phyloP scores from a whole-genome alignment of 2,888 invertebrate species.

The Ernsta delagoae region DNA sequence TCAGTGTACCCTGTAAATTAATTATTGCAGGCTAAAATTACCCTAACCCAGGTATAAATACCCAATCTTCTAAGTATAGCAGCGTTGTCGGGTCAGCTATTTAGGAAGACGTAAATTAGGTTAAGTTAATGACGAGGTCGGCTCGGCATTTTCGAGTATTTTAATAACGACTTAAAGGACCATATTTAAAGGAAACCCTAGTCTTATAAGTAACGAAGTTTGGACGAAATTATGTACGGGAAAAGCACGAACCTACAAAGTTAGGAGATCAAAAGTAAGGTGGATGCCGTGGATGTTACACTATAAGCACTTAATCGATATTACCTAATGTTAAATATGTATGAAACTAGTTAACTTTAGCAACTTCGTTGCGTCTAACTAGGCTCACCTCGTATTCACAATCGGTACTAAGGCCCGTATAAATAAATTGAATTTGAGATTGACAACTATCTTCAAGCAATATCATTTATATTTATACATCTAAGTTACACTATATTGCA shows the following conservation, averaged over 20 bases:
- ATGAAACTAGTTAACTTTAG: no score
- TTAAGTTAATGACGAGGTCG: background rate
- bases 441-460: no score
- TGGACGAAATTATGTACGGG: background rate
- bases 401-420: no score
- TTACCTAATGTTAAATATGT: no score
- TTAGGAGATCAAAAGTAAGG: background rate
- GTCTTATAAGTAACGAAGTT: background rate
- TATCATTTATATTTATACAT: no score
- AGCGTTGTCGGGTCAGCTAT: background rate
- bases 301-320: no score
- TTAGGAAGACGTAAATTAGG: constrained; percentile 1
- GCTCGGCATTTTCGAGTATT: background rate
- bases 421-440: no score
- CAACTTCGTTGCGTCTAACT: no score
- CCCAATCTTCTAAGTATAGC: background rate
- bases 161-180: background rate
- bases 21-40: background rate
- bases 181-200: background rate
- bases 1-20: background rate
- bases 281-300: no score
- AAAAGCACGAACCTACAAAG: background rate
- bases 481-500: no score
- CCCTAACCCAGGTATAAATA: background rate
- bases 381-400: no score